Conservation (phyloP, 2,113 vertebrate genomes). For the Crocuta crocuta region DNA sequence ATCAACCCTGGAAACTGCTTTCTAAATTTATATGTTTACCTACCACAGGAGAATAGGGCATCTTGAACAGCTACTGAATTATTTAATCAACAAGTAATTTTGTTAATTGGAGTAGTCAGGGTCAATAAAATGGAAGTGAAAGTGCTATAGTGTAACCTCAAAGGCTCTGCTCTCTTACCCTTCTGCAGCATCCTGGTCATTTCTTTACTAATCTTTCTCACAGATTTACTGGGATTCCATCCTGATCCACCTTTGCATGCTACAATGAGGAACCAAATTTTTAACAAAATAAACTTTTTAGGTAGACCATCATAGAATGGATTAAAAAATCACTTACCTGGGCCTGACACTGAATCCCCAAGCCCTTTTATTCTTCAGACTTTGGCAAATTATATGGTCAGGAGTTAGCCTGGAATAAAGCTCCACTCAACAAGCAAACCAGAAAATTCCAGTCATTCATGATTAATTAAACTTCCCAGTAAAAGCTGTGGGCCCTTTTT, state of each 20-base stretch:
- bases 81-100: conserved; percentile 35
- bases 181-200: not conserved
- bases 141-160: not conserved
- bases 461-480: conserved; percentile 60
- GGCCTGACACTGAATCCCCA: not conserved
- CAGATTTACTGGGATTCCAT: not conserved
- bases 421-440: not conserved
- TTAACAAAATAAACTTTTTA: conserved; percentile 43
- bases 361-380: conserved; percentile 26
- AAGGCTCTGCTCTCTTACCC: not conserved
- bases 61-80: conserved; percentile 66
- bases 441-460: conserved; percentile 68
- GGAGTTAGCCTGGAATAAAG: conserved; percentile 50
- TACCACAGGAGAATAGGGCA: conserved; percentile 11
- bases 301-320: not conserved
- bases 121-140: conserved; percentile 8
- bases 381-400: conserved; percentile 55
- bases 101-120: not conserved
- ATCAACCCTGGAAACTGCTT: not conserved
- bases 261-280: conserved; percentile 19
- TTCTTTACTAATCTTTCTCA: conserved; percentile 20
- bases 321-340: conserved; percentile 26
- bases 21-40: not conserved
- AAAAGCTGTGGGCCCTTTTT: conserved; percentile 36
- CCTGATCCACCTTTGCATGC: not conserved